These are phyloP conservation scores for Myripristis jacobus DNA, from an alignment of 2,797 vertebrate genomes.

Conservation along the genomic window DNA sequence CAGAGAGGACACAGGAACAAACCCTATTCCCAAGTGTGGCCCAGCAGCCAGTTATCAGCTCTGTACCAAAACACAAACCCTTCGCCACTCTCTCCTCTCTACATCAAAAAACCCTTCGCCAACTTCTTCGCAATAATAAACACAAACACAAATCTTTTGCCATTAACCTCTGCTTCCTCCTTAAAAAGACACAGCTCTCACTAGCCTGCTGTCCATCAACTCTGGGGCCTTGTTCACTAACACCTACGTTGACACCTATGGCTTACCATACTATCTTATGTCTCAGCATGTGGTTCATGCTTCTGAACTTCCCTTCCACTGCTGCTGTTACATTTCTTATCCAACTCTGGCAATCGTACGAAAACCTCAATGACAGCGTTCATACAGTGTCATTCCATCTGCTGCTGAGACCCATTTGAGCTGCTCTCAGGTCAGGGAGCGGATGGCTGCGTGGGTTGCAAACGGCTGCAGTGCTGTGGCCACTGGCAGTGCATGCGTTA, in stretches of 20 bases:
- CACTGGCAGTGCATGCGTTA: conserved; percentile 77
- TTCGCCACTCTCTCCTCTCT: neutral
- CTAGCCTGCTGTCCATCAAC: conserved; percentile 41
- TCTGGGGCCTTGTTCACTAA: conserved; percentile 19
- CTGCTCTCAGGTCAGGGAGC: conserved; percentile 71
- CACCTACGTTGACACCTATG: conserved; percentile 12
- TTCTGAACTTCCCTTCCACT: conserved; percentile 31
- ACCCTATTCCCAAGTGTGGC: conserved; percentile 8
- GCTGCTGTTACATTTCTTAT: conserved; percentile 1
- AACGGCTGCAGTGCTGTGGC: conserved; percentile 70
- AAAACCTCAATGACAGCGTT: conserved; percentile 54
- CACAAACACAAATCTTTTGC: neutral
- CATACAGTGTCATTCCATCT: conserved; percentile 44
- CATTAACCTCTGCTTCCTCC: conserved; percentile 19
- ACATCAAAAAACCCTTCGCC: neutral
- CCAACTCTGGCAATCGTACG: conserved; percentile 35
- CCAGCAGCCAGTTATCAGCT: conserved; percentile 30
- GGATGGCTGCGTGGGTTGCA: conserved; percentile 66
- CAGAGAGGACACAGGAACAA: conserved; percentile 11
- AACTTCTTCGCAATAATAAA: neutral
- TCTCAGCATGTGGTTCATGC: conserved; percentile 10
- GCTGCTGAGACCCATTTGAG: conserved; percentile 47
- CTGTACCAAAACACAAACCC: conserved; percentile 6
- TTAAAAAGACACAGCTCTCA: conserved; percentile 7
- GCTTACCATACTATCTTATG: neutral